A percentile compares a stretch with the other conserved stretches of the same genome.
These are phyloP conservation scores for Monochamus alternatus DNA, from an alignment of 2,888 invertebrate species.

Conservation along the genomic window DNA sequence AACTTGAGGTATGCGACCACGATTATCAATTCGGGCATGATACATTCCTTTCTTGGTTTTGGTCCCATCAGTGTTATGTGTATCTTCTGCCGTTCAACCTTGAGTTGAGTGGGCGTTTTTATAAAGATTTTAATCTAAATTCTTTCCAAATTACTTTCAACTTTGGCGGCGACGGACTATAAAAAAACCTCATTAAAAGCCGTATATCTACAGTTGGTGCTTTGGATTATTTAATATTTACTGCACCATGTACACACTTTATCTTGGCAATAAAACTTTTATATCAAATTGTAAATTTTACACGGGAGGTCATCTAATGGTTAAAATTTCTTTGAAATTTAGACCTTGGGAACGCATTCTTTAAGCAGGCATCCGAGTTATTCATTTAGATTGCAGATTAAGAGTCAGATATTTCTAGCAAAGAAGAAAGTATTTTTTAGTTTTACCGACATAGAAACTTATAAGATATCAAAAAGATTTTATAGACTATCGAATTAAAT, in stretches of 20 bases:
- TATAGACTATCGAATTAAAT: not conserved
- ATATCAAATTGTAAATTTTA: constrained; percentile 25
- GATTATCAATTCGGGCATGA: constrained; percentile 33
- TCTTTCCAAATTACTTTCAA: constrained; percentile 62
- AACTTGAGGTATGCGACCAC: constrained; percentile 27
- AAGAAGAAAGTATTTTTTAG: constrained; percentile 6
- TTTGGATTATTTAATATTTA: constrained; percentile 41
- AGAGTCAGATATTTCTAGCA: constrained; percentile 1
- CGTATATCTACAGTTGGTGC: constrained; percentile 52
- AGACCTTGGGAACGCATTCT: constrained; percentile 21
- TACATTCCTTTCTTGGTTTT: constrained; percentile 40
- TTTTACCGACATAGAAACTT: constrained; percentile 1
- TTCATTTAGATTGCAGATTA: constrained; percentile 30
- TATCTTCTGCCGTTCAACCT: constrained; percentile 48
- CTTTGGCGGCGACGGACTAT: constrained; percentile 50
- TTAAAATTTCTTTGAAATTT: constrained; percentile 26
- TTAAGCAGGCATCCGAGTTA: constrained; percentile 9
- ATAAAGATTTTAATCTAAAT: constrained; percentile 64
- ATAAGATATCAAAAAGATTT: not conserved
- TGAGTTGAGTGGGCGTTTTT: constrained; percentile 62
- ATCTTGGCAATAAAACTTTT: constrained; percentile 28
- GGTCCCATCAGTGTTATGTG: constrained; percentile 34
- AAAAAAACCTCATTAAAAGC: constrained; percentile 59
- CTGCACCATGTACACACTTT: constrained; percentile 29
- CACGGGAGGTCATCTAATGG: constrained; percentile 3